These are phyloP conservation scores for Xestia ashworthii DNA, from an alignment of 2,888 invertebrate genomes.

Conservation along the genomic window DNA sequence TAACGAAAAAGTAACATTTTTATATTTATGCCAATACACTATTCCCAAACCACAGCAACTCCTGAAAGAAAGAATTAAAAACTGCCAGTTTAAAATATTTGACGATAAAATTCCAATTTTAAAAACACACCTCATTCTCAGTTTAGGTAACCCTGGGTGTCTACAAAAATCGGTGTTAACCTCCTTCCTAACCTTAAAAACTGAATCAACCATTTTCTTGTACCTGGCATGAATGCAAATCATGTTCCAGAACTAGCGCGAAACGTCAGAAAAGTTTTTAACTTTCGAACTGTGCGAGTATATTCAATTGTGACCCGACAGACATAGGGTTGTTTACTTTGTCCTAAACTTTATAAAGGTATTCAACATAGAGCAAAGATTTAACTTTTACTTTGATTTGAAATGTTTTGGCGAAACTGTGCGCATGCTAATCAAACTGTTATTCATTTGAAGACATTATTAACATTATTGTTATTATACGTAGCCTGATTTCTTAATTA, in stretches of 20 bases:
- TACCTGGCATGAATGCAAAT: conserved; percentile 54
- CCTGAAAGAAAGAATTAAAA: background rate
- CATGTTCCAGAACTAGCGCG: conserved; percentile 6
- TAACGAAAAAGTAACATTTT: background rate
- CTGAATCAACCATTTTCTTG: conserved; percentile 14
- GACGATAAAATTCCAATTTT: background rate
- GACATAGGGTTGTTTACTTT: conserved; percentile 23
- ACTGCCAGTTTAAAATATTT: background rate
- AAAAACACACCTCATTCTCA: background rate
- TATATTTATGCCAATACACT: no score
- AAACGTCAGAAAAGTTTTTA: conserved; percentile 40
- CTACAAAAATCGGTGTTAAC: conserved; percentile 4
- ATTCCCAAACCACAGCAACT: no score
- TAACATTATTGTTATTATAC: conserved; percentile 1
- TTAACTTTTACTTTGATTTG: conserved; percentile 8
- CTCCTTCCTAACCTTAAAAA: conserved; percentile 28
- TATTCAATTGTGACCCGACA: conserved; percentile 44
- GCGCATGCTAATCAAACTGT: background rate
- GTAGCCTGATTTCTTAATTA: conserved; percentile 1
- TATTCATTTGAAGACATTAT: background rate
- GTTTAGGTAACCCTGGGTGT: background rate
- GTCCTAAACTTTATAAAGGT: conserved; percentile 40
- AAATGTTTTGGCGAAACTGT: background rate
- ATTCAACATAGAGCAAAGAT: conserved; percentile 40
- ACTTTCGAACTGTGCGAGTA: conserved; percentile 49